phyloP scores from a whole-genome alignment of 2,113 vertebrate species.

The Calidris pugnax region DNA sequence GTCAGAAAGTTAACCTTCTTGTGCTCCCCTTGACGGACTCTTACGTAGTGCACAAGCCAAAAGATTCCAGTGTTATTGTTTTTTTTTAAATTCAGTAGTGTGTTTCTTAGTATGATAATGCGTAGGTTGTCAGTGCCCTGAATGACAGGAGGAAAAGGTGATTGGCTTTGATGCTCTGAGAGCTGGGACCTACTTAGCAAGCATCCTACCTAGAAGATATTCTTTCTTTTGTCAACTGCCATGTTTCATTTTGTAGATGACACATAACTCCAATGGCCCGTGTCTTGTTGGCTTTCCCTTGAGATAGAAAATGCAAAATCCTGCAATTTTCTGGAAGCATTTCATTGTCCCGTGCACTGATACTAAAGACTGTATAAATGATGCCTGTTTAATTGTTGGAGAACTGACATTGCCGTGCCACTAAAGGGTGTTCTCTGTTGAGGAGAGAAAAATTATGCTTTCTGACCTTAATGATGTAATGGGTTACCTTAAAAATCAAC shows the following conservation, averaged over 20 bases:
- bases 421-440: neutral
- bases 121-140: neutral
- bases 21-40: neutral
- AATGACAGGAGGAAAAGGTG: neutral
- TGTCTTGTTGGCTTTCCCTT: slow-evolving; percentile 17
- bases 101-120: neutral
- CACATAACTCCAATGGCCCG: neutral
- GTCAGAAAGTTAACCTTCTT: neutral
- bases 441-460: neutral
- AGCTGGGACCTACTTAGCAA: neutral
- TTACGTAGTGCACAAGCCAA: neutral
- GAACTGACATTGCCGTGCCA: neutral
- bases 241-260: slow-evolving; percentile 11
- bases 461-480: neutral
- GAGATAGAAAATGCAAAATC: neutral
- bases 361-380: neutral
- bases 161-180: neutral
- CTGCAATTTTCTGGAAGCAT: neutral
- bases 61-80: neutral
- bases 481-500: neutral
- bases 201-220: neutral
- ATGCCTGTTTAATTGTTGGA: neutral
- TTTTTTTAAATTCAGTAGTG: neutral
- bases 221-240: slow-evolving; percentile 9
- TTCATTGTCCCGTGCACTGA: neutral